A percentile compares a stretch with the other conserved stretches of the same genome.
Evolutionary conservation across 2,113 vertebrate genomes (phyloP).

Genomic region (Pluvianellus socialis): DNA sequence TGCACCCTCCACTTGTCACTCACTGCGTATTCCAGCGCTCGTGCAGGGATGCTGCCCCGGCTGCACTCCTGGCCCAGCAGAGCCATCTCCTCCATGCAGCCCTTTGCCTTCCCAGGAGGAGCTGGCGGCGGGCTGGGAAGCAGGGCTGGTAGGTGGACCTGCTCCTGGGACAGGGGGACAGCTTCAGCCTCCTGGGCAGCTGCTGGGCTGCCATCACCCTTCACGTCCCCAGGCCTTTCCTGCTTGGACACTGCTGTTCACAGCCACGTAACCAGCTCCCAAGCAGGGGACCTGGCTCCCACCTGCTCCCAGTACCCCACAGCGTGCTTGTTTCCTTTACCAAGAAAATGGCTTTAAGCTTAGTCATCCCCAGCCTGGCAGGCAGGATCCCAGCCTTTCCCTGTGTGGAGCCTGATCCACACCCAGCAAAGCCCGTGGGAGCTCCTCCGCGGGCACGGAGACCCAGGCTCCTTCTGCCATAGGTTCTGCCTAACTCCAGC

Average conservation of each 20-base stretch:
- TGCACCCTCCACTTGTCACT: not conserved
- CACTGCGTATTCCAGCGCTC: accelerated
- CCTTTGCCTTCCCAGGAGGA: not conserved
- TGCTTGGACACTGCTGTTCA: not conserved
- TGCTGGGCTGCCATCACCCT: not conserved
- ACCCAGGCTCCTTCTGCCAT: not conserved
- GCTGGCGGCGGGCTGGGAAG: accelerated
- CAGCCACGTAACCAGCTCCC: accelerated
- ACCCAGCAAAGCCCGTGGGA: not conserved
- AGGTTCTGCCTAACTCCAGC: not conserved
- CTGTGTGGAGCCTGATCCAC: not conserved
- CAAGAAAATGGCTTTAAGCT: not conserved
- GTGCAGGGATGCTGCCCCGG: accelerated
- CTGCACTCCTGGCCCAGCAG: not conserved
- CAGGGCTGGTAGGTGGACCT: not conserved
- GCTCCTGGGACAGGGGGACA: not conserved
- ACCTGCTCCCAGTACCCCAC: not conserved
- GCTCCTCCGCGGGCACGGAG: not conserved
- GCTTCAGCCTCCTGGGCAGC: not conserved
- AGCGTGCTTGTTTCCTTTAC: not conserved
- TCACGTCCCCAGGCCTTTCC: not conserved
- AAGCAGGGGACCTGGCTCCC: not conserved
- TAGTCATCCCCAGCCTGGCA: not conserved
- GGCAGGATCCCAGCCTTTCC: not conserved
- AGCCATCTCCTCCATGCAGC: not conserved